Evolutionary conservation across 2,797 vertebrate genomes (phyloP).

Genomic region (Echiichthys vipera): DNA sequence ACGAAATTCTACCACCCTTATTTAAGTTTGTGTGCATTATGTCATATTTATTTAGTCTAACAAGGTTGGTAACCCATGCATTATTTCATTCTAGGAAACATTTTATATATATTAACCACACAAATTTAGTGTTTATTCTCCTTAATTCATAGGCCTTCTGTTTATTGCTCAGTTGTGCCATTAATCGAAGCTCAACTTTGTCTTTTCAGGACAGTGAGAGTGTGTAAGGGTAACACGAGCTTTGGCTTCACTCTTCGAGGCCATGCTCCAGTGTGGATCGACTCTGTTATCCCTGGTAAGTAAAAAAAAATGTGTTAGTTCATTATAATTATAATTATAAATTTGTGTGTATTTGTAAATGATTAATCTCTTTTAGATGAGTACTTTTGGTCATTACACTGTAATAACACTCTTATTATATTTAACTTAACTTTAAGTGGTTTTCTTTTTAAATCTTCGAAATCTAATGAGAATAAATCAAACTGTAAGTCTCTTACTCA

Average conservation of each 20-base stretch:
- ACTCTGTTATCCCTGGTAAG: constrained; percentile 95
- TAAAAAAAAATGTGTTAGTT: constrained; percentile 5
- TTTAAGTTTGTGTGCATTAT: background rate
- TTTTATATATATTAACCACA: background rate
- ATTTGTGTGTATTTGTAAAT: background rate
- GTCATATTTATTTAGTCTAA: background rate
- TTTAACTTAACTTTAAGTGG: too few species aligned
- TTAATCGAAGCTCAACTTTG: constrained; percentile 30
- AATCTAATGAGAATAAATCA: background rate
- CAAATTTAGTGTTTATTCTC: background rate
- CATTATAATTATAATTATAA: background rate
- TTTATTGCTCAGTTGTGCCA: background rate
- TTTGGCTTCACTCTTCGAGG: constrained; percentile 97
- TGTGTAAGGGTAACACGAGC: constrained; percentile 97
- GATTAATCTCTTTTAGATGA: background rate
- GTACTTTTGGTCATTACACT: background rate
- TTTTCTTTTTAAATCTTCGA: background rate
- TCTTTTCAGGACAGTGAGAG: constrained; percentile 91
- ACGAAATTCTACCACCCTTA: background rate
- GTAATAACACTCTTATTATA: background rate
- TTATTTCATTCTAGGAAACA: background rate
- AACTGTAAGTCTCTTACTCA: background rate
- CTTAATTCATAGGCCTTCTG: background rate
- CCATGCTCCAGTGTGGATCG: constrained; percentile 97
- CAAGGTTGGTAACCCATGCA: background rate